These are phyloP conservation scores for Phyto melanocephala DNA, from an alignment of 2,888 invertebrate species.

Conservation along the genomic window DNA sequence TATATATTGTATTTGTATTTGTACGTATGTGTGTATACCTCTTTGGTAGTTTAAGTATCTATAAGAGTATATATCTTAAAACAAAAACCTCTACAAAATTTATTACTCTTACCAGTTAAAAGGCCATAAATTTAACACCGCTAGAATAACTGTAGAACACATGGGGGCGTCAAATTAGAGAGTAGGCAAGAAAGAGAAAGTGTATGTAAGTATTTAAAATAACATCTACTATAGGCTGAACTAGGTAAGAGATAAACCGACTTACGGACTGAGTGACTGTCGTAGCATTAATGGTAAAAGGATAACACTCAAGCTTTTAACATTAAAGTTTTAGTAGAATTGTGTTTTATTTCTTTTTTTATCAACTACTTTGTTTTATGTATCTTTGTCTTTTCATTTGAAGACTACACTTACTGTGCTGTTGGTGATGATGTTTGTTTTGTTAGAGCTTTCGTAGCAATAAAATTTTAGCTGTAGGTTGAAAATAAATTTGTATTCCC, in stretches of 20 bases:
- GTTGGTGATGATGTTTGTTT: background rate
- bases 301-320: constrained; percentile 30
- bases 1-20: background rate
- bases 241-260: background rate
- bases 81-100: constrained; percentile 59
- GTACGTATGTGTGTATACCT: background rate
- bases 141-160: background rate
- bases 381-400: constrained; percentile 7
- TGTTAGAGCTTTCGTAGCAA: background rate
- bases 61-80: constrained; percentile 6
- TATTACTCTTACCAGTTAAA: constrained; percentile 45
- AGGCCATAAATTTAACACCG: constrained; percentile 50
- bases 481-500: too few species aligned
- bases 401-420: background rate
- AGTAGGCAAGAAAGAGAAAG: background rate
- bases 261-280: background rate
- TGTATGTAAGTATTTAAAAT: background rate
- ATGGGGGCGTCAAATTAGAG: background rate
- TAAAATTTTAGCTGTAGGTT: too few species aligned
- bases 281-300: background rate
- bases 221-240: background rate
- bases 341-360: constrained; percentile 6
- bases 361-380: background rate
- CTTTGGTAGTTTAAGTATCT: too few species aligned
- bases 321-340: constrained; percentile 31